Base-by-base conservation (phyloP, 2,113 vertebrate species). In the Montifringilla adamsi region DNA sequence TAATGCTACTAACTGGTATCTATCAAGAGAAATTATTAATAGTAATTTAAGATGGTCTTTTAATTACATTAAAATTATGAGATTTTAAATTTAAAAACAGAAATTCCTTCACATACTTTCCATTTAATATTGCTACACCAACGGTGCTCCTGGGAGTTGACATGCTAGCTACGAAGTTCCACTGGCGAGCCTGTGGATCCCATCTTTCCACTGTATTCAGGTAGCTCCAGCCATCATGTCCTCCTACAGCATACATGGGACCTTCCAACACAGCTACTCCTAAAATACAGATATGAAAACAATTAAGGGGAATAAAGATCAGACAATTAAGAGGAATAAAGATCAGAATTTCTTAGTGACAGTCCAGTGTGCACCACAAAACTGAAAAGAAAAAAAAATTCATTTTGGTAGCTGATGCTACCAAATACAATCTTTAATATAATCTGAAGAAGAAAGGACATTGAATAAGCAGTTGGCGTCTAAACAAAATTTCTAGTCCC, bases 211-310 rank as follows among this genome's bases (percentile, higher is more conserved):
- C 99, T 6, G 99, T 99, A n/a, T 99, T 99, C 90, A 99, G 98
- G 91, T 99, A 99, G 97, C 99, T 99, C 99, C 99, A 99, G 77
- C 99, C 99, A 72, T 99, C 99, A 10, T 99, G 99, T 78, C 99
- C 99, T 80, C 99, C 99, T 13, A 99, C 98, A 18, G 99, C 99
- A 43, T 99, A 99, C 99, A 99, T 99, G 56, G 99, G 99, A 41
- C 99, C 99, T 97, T 99, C 99, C 69, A 99, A 81, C 20, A 99
- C 99, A 39, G 99, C 99, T 66, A 99, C 99, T 75, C 99, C 99
- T 99, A 95, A 37, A 94, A 92, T 83, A 73, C 15, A 95, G 46
- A 80, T 16, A 86, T 63, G 30, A 94, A 28, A 60, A n/a, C 30
- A 52, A 39, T 81, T 90, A 91, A 72, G 49, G 24, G 13, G 4